phyloP scores from a whole-genome alignment of 2,797 vertebrate species.

The Muscicapa comitata region DNA sequence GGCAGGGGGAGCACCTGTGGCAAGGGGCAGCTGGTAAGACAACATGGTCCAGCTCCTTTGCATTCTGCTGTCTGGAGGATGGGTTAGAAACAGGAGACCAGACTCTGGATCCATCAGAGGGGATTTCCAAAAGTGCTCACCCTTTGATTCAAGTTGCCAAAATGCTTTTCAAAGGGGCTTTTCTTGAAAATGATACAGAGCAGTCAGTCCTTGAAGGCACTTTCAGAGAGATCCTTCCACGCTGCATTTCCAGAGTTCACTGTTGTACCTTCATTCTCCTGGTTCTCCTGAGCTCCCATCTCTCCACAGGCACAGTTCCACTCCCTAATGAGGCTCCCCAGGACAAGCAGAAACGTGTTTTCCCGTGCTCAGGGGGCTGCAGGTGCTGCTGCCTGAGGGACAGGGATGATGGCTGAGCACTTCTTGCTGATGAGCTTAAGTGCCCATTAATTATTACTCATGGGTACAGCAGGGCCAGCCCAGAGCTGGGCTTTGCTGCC shows the following conservation, averaged over 20 bases:
- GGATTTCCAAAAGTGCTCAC: neutral
- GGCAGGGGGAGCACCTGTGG: accelerated
- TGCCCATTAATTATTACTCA: neutral
- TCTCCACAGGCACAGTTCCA: neutral
- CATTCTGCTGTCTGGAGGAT: neutral
- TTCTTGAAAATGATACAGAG: neutral
- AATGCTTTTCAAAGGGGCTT: neutral
- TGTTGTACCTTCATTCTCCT: neutral
- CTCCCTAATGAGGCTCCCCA: neutral
- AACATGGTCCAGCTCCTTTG: neutral
- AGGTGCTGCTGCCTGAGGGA: neutral
- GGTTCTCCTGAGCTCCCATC: neutral
- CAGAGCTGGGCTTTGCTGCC: neutral
- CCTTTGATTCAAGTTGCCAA: neutral
- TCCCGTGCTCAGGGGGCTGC: neutral
- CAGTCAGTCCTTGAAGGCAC: neutral
- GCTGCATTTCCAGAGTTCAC: neutral
- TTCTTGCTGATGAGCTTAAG: neutral
- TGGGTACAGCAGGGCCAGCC: neutral
- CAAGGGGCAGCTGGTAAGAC: neutral
- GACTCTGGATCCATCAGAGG: neutral
- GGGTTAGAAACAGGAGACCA: neutral
- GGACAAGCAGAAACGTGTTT: accelerated
- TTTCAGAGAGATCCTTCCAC: neutral
- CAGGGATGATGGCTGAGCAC: neutral